Evolutionary conservation across 1,140 invertebrate species (phyloP).

Genomic region (Drosophila micromelanica): DNA sequence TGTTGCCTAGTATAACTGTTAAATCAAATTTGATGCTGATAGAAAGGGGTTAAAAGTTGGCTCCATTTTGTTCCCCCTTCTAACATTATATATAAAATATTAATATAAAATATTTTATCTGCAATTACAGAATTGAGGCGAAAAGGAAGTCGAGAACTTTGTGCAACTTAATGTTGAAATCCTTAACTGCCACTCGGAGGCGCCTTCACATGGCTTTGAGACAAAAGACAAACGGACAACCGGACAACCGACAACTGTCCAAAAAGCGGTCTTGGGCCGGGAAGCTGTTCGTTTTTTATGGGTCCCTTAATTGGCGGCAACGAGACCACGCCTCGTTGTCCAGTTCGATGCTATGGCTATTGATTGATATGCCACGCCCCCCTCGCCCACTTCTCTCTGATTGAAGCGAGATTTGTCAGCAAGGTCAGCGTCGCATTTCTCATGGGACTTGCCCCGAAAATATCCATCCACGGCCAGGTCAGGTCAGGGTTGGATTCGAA

Average conservation of each 20-base stretch:
- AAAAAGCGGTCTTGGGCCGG: not conserved
- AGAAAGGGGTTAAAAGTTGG: no score
- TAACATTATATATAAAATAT: no score
- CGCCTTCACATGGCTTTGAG: constrained; percentile 27
- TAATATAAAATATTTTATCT: no score
- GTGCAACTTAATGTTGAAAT: constrained; percentile 14
- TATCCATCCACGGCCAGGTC: constrained; percentile 30
- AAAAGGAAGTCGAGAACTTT: constrained; percentile 7
- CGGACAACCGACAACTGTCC: no score
- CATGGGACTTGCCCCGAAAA: constrained; percentile 10
- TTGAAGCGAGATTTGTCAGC: constrained; percentile 64
- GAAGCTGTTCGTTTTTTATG: constrained; percentile 62
- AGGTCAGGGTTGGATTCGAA: constrained; percentile 1
- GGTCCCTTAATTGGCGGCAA: constrained; percentile 72
- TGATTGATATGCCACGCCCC: constrained; percentile 63
- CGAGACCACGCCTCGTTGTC: constrained; percentile 53
- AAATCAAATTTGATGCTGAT: no score
- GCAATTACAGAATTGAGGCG: not conserved
- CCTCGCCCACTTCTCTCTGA: constrained; percentile 32
- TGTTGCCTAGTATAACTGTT: no score
- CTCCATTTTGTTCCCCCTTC: no score
- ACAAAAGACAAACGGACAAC: constrained; percentile 68
- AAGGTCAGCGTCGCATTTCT: constrained; percentile 47
- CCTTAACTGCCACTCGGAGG: constrained; percentile 55
- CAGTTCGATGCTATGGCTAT: constrained; percentile 58